phyloP scores from a whole-genome alignment of 2,888 invertebrate species.

The Leptopilina syphax region DNA sequence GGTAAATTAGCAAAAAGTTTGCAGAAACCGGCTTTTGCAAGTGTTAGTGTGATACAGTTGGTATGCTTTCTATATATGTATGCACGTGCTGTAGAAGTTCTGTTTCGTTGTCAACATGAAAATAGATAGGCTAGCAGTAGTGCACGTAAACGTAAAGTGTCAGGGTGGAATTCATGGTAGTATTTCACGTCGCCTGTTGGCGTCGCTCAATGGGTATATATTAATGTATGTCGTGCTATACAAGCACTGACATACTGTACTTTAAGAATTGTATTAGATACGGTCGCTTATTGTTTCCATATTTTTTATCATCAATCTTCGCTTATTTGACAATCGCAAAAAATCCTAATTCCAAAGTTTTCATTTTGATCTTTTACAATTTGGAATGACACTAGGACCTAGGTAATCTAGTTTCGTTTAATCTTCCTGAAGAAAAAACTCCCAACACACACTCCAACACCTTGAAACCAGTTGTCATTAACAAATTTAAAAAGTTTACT shows the following conservation, averaged over 20 bases:
- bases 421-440: too few relatives aligned
- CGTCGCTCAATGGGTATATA: conserved; percentile 64
- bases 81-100: conserved; percentile 35
- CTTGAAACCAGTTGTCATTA: too few relatives aligned
- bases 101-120: conserved; percentile 51
- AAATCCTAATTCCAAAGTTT: too few relatives aligned
- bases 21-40: conserved; percentile 7
- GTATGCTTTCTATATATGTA: conserved; percentile 3
- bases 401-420: too few relatives aligned
- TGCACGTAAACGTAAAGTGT: conserved; percentile 60
- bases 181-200: conserved; percentile 68
- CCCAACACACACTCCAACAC: too few relatives aligned
- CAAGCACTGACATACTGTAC: conserved; percentile 62
- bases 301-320: conserved; percentile 17
- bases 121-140: conserved; percentile 47
- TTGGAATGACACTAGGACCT: too few relatives aligned
- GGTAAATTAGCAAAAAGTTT: conserved; percentile 34
- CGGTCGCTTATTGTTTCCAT: conserved; percentile 54
- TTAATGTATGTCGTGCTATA: conserved; percentile 64
- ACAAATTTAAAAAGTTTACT: too few relatives aligned
- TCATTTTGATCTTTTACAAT: too few relatives aligned
- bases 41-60: background rate
- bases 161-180: conserved; percentile 67
- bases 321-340: too few relatives aligned
- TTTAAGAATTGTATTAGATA: conserved; percentile 69